Percentiles rank a stretch among this genome's conserved stretches.
Conservation (phyloP, 2,113 vertebrate genomes). For the Origma solitaria region DNA sequence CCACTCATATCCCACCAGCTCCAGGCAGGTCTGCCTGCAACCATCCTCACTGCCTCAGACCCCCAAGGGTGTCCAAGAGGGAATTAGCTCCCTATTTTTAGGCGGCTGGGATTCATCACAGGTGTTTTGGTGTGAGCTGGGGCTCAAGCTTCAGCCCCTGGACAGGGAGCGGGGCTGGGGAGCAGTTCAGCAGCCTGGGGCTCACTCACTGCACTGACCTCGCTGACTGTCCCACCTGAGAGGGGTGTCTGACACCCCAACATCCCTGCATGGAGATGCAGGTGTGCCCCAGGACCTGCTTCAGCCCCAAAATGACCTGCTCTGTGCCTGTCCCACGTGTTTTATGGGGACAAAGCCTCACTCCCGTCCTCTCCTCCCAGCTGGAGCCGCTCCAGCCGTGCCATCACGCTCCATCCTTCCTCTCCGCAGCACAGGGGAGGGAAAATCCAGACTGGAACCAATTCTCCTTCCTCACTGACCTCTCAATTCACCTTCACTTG, state of each 20-base stretch:
- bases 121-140: neutral
- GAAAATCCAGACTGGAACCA: neutral
- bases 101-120: fast-evolving
- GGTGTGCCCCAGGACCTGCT: neutral
- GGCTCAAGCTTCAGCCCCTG: neutral
- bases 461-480: neutral
- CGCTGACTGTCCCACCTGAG: fast-evolving
- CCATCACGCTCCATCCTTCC: neutral
- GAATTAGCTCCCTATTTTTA: neutral
- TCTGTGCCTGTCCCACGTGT: neutral
- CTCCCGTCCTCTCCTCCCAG: neutral
- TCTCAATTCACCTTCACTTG: neutral
- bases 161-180: neutral
- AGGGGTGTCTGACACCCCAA: neutral
- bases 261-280: neutral
- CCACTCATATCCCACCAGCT: neutral
- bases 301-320: neutral
- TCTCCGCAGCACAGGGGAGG: neutral
- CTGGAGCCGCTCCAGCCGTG: neutral
- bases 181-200: fast-evolving
- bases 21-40: neutral
- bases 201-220: neutral
- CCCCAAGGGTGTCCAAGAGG: neutral
- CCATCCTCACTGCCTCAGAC: too few relatives aligned
- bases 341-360: neutral